phyloP scores from a whole-genome alignment of 2,888 invertebrate genomes.

The Eristalis intricaria region DNA sequence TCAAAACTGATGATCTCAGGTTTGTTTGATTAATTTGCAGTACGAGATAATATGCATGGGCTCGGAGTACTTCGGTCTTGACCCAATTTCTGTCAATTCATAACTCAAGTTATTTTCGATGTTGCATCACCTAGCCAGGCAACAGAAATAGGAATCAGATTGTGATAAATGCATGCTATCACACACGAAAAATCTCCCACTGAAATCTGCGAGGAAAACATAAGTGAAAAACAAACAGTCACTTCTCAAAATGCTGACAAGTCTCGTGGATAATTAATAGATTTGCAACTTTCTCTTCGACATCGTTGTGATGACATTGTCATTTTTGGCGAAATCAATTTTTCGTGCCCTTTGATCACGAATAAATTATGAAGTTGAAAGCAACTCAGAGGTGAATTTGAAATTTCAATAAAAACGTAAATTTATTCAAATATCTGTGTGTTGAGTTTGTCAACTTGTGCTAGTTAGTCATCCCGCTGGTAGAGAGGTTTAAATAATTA shows the following conservation, averaged over 20 bases:
- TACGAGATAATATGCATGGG: background rate
- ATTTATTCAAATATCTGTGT: background rate
- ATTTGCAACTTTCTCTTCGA: background rate
- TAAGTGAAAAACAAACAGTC: background rate
- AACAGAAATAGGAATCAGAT: background rate
- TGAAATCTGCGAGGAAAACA: background rate
- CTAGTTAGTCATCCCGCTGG: background rate
- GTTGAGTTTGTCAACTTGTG: background rate
- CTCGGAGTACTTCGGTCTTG: background rate
- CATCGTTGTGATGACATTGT: background rate
- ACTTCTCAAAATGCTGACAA: background rate
- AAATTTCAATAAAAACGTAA: background rate
- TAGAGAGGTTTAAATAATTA: background rate
- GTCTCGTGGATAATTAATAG: background rate
- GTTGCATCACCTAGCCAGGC: background rate
- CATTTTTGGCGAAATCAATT: background rate
- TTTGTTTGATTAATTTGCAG: background rate
- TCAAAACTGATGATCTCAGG: background rate
- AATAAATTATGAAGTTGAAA: background rate
- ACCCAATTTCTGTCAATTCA: background rate
- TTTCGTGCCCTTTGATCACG: background rate
- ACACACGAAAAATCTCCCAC: background rate
- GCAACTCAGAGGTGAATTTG: background rate
- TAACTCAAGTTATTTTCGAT: background rate
- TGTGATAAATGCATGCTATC: background rate